A percentile compares a stretch with the other conserved stretches of the same genome.
Conservation (phyloP, 2,113 vertebrate genomes). For the Lagenorhynchus albirostris region DNA sequence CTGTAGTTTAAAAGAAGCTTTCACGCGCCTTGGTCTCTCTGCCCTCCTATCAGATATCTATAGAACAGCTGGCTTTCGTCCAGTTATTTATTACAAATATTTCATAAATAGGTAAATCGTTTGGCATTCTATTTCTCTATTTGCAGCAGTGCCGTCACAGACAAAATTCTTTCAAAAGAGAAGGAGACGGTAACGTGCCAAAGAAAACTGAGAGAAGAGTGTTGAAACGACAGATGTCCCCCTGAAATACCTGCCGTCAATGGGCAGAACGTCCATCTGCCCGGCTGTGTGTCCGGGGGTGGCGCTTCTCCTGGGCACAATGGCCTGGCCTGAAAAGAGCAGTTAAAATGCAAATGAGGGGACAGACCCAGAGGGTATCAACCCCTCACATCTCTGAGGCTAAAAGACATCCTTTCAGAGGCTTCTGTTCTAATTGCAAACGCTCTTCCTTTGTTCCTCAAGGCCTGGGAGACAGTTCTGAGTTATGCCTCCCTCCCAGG, state of each 20-base stretch:
- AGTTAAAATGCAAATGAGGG: constrained; percentile 52
- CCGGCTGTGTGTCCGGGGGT: not conserved
- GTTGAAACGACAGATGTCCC: fast-evolving
- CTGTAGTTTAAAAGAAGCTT: not conserved
- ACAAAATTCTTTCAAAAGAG: not conserved
- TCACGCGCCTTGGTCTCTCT: fast-evolving
- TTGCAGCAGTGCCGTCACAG: not conserved
- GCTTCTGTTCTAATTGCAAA: constrained; percentile 10
- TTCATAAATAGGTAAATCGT: not conserved
- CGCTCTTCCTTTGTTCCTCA: not conserved
- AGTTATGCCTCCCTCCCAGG: not conserved
- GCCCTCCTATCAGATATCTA: fast-evolving
- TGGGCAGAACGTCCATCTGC: not conserved
- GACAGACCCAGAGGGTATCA: not conserved
- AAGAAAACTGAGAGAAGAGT: not conserved
- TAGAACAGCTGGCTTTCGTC: not conserved
- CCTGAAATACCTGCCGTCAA: not conserved
- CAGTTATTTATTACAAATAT: not conserved
- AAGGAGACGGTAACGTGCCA: not conserved
- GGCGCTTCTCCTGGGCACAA: not conserved
- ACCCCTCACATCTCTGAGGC: not conserved
- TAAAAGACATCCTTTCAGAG: constrained; percentile 1
- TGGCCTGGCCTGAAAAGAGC: not conserved
- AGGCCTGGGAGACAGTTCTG: not conserved
- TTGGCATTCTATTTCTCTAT: not conserved